Percentiles rank a stretch among this genome's conserved stretches.
These are phyloP conservation scores for Trichomalopsis sarcophagae DNA, from an alignment of 1,140 invertebrate genomes.

Conservation along the genomic window DNA sequence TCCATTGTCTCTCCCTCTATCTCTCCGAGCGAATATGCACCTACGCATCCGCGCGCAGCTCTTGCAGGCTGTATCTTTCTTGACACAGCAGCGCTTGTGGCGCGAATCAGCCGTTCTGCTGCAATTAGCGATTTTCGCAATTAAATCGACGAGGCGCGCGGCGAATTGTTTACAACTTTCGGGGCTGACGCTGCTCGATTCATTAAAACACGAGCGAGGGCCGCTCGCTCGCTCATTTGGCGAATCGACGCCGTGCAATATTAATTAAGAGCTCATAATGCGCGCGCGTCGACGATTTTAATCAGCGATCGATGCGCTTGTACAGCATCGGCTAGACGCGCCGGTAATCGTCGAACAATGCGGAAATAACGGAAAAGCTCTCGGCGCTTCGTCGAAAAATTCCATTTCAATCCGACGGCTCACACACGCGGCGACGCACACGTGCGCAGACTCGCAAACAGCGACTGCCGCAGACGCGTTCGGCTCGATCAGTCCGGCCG, in stretches of 20 bases:
- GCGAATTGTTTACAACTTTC: constrained; percentile 42
- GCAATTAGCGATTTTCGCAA: constrained; percentile 48
- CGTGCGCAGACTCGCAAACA: background rate
- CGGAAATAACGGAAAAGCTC: no score
- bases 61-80: background rate
- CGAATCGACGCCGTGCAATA: background rate
- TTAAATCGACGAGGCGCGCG: constrained; percentile 14
- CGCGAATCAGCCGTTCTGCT: constrained; percentile 27
- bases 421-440: no score
- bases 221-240: background rate
- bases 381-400: no score
- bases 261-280: constrained; percentile 45
- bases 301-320: no score
- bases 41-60: background rate
- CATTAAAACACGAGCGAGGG: constrained; percentile 13
- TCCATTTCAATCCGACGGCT: no score
- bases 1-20: background rate
- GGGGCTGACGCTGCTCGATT: background rate
- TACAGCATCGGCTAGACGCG: no score
- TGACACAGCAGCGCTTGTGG: background rate
- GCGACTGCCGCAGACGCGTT: constrained; percentile 12
- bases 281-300: background rate
- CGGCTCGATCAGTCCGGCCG: constrained; percentile 23
- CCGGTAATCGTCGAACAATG: no score
- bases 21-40: background rate